Evolutionary conservation across 2,113 vertebrate genomes (phyloP).

Genomic region (Cryptotis parvus): DNA sequence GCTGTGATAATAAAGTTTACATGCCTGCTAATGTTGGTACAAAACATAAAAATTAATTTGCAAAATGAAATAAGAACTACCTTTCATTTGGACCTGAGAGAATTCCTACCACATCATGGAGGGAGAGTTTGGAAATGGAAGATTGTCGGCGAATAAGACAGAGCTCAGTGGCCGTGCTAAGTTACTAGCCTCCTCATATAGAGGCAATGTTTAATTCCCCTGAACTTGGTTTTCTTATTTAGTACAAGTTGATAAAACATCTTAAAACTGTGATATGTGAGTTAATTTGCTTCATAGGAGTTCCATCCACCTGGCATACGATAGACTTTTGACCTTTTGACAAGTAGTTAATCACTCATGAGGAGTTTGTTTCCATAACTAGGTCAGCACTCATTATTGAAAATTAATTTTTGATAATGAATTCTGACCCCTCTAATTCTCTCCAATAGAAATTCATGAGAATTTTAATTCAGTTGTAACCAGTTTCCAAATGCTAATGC

Average conservation of each 20-base stretch:
- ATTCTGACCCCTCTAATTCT: not conserved
- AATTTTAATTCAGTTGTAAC: not conserved
- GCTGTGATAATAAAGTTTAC: not conserved
- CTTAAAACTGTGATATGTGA: not conserved
- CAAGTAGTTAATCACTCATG: not conserved
- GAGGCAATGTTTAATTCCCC: not conserved
- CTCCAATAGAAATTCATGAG: not conserved
- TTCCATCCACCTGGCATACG: not conserved
- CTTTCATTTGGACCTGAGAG: not conserved
- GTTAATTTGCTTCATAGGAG: not conserved
- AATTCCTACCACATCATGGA: not conserved
- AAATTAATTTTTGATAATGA: not conserved
- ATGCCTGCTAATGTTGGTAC: too few species aligned
- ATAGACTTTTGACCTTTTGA: not conserved
- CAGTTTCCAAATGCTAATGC: not conserved
- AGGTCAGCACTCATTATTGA: too few species aligned
- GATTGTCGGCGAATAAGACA: not conserved
- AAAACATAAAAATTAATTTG: not conserved
- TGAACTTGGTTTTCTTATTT: not conserved
- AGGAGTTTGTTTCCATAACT: not conserved
- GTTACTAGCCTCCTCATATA: fast-evolving
- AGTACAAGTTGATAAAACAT: not conserved
- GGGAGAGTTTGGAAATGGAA: not conserved
- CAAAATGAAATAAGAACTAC: not conserved
- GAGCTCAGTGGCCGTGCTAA: too few species aligned